Conservation (phyloP, 2,797 vertebrate species). For the Echeneis naucrates region DNA sequence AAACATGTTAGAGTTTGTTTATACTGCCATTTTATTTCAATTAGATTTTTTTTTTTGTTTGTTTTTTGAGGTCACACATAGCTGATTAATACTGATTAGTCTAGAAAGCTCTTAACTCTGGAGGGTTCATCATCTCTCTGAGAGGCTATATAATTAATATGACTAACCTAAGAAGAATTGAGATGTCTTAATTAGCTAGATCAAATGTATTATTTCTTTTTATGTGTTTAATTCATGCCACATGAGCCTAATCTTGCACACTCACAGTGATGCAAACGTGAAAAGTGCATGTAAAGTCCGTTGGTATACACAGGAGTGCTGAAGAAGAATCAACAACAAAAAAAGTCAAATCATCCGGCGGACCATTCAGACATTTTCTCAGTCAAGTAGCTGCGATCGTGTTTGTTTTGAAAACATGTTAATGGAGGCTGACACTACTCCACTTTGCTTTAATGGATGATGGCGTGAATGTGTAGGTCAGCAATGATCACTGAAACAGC, state of each 20-base stretch:
- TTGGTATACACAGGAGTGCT: neutral
- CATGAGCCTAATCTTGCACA: neutral
- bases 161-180: neutral
- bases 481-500: constrained; percentile 5
- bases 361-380: neutral
- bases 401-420: neutral
- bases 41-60: too few relatives aligned
- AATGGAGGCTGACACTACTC: neutral
- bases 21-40: neutral
- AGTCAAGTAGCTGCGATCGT: neutral
- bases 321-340: neutral
- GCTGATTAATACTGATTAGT: constrained; percentile 26
- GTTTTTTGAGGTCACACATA: constrained; percentile 17
- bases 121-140: neutral
- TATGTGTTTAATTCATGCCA: neutral
- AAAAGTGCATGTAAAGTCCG: neutral
- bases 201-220: neutral
- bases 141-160: neutral
- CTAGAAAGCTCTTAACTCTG: constrained; percentile 9
- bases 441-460: neutral
- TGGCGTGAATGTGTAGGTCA: neutral
- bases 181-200: neutral
- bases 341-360: neutral
- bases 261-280: neutral
- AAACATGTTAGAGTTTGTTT: constrained; percentile 2